phyloP scores from a whole-genome alignment of 64 coral and sea anemone genomes.

The Catalaphyllia jardinei region DNA sequence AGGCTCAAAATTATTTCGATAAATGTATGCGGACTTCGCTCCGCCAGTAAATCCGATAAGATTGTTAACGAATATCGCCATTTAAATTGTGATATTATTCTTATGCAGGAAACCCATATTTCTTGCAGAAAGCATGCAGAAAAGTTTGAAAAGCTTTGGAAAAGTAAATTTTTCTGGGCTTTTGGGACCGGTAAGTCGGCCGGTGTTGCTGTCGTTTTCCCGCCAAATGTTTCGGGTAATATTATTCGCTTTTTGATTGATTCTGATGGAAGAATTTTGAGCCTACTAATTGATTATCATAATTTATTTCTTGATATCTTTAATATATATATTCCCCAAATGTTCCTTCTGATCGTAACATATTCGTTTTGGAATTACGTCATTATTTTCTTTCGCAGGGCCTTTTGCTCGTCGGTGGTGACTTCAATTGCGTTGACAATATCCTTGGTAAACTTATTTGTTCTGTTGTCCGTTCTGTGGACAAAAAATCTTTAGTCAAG shows the following conservation, averaged over 20 bases:
- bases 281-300: too few relatives aligned
- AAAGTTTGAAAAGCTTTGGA: neutral
- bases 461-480: too few relatives aligned
- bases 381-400: neutral
- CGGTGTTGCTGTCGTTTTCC: neutral
- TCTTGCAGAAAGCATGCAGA: neutral
- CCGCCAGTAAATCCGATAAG: neutral
- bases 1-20: too few relatives aligned
- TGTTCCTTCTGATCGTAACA: neutral
- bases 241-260: too few relatives aligned
- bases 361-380: neutral
- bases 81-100: neutral
- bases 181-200: neutral
- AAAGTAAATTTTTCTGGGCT: neutral
- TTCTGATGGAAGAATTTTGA: too few relatives aligned
- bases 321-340: neutral
- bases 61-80: neutral
- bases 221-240: neutral
- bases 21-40: neutral
- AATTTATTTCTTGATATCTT: neutral
- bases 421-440: too few relatives aligned
- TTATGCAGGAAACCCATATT: neutral
- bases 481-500: neutral
- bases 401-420: neutral
- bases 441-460: too few relatives aligned